Percentiles rank a stretch among this genome's conserved stretches.
phyloP scores from a whole-genome alignment of 2,797 vertebrate genomes.

The Phalanger gymnotis region DNA sequence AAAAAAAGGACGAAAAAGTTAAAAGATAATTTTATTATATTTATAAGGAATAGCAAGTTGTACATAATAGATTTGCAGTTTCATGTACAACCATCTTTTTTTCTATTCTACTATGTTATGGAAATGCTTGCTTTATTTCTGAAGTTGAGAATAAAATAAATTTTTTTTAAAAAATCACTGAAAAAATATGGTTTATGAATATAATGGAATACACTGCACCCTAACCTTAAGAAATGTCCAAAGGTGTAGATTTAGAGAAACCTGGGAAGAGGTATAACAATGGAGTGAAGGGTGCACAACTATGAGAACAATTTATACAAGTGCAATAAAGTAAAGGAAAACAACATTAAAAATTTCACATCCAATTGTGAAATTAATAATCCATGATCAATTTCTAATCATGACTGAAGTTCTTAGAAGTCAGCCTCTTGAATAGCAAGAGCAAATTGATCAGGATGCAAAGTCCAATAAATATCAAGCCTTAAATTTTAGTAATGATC shows the following conservation, averaged over 20 bases:
- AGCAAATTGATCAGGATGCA: conserved; percentile 56
- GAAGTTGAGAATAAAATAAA: not conserved
- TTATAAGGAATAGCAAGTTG: too few relatives aligned
- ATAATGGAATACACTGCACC: not conserved
- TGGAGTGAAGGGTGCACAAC: not conserved
- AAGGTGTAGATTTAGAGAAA: not conserved
- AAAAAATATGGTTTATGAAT: not conserved
- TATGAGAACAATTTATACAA: not conserved
- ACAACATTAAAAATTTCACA: not conserved
- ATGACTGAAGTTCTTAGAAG: not conserved
- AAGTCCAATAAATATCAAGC: conserved; percentile 38
- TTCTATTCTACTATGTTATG: not conserved
- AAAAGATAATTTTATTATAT: too few relatives aligned
- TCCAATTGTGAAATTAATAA: not conserved
- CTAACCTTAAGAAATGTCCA: not conserved
- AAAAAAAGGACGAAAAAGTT: too few relatives aligned
- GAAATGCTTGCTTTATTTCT: not conserved
- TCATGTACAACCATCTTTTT: not conserved
- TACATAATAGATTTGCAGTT: not conserved
- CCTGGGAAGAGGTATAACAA: not conserved
- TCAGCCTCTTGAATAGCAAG: not conserved
- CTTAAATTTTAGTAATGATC: conserved; percentile 42
- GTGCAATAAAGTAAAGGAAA: not conserved
- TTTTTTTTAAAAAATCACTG: not conserved
- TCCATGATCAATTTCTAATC: not conserved